Conservation (phyloP, 2,113 vertebrate genomes). For the Baryphthengus martii region DNA sequence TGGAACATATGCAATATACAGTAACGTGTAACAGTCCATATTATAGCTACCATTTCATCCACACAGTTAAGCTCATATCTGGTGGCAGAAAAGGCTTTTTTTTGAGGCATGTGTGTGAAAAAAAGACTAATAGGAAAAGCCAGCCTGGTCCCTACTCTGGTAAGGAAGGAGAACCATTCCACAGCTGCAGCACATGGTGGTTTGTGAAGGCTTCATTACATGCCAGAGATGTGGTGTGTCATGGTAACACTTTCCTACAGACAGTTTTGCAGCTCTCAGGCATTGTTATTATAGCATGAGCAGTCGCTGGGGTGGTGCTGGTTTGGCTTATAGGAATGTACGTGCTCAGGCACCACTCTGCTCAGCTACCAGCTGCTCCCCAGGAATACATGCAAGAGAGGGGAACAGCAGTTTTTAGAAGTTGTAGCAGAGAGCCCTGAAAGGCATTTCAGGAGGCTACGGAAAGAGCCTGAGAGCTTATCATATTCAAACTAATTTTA, state of each 20-base stretch:
- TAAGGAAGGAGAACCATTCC: neutral
- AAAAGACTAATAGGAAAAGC: neutral
- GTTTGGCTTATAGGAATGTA: neutral
- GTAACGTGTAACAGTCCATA: fast-evolving
- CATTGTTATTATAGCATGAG: fast-evolving
- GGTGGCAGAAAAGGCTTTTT: neutral
- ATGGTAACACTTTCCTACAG: neutral
- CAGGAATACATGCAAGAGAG: neutral
- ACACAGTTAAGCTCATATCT: neutral
- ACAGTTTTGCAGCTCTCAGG: neutral
- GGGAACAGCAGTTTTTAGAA: neutral
- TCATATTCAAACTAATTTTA: neutral
- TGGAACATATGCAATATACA: neutral
- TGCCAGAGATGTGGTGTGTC: neutral
- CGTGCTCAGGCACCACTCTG: neutral
- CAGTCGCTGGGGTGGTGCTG: neutral
- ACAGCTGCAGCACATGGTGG: neutral
- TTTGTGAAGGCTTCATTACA: neutral
- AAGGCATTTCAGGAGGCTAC: neutral
- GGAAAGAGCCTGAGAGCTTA: neutral
- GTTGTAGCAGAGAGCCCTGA: neutral
- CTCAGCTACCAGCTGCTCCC: neutral
- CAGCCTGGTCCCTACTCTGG: neutral
- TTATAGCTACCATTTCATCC: neutral
- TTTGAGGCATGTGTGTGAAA: too few relatives aligned